Evolutionary conservation across 2,888 invertebrate species (phyloP), one percentile per base, ranked within the genome.

Genomic region (Trissolcus japonicus): DNA sequence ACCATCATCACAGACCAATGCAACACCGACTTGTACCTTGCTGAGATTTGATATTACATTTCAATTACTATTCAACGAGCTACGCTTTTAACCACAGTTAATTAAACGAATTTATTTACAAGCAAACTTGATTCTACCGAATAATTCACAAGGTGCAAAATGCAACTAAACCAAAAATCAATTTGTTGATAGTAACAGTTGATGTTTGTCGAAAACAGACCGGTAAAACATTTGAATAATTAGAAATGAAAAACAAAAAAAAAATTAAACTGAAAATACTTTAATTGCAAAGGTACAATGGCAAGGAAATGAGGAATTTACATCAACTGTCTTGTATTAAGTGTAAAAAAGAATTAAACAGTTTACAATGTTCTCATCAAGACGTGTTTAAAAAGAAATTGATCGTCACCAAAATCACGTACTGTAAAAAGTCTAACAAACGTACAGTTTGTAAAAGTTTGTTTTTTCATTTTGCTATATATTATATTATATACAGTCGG

Each of bases 1-100:
- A 76, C 51, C 76, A 66, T 65, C 75, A 75, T 76, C 76, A 76
- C 76, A 76, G 76, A 76, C 71, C 71, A 72, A 76, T 76, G 71
- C 43, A 76, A 57, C 59, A 76, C 66, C 76, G 57, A 71, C 66
- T 76, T 76, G 71, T 76, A 76, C 67, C 71, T 62, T 67, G 9
- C 54, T 59, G 56, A 71, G 72, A 76, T 76, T 72, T 53, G 67
- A 72, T 67, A 76, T 72, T 62, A 53, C 62, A 51, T 72, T 71
- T 61, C 14, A 60, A 43, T 74, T 56, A 62, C 13, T 57, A 61
- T 53, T 69, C 40, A 75, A 75, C 75, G 35, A 25, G 3, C 62
- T 59, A 69, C 40, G 2, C 9, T 35, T 35, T 6, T 35, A 35
- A 35, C 35, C 35, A 35, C 35, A 35, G 35, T 35, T 35, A 35